phyloP scores from a whole-genome alignment of 2,888 invertebrate species.

The Ophion ellenae region DNA sequence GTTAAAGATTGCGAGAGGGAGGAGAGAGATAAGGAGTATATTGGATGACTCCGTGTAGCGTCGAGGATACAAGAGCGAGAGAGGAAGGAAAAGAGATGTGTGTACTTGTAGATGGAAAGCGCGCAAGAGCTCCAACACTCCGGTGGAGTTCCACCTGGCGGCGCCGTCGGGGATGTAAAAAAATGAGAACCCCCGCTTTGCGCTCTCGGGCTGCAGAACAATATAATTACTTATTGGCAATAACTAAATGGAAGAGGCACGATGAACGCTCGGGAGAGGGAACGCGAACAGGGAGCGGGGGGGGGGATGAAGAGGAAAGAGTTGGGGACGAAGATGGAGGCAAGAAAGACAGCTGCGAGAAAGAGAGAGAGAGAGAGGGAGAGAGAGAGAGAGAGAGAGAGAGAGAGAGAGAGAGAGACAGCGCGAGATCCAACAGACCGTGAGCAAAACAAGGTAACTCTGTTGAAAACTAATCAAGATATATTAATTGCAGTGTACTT shows the following conservation, averaged over 20 bases:
- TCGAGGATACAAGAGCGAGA: slow-evolving; percentile 23
- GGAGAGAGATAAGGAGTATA: slow-evolving; percentile 28
- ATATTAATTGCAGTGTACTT: slow-evolving; percentile 81
- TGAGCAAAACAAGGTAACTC: slow-evolving; percentile 74
- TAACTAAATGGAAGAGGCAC: slow-evolving; percentile 73
- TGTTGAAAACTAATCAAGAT: slow-evolving; percentile 81
- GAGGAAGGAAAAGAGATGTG: slow-evolving; percentile 9
- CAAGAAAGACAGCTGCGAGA: slow-evolving; percentile 49
- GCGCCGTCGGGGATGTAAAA: slow-evolving; percentile 69
- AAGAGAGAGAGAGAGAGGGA: slow-evolving; percentile 38
- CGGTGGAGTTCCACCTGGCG: slow-evolving; percentile 63
- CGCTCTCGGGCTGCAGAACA: slow-evolving; percentile 67
- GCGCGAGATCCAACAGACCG: slow-evolving; percentile 59
- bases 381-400: slow-evolving; percentile 25
- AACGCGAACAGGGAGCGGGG: slow-evolving; percentile 8
- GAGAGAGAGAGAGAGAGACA: slow-evolving; percentile 37
- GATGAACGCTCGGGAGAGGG: slow-evolving; percentile 43
- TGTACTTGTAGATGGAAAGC: slow-evolving; percentile 33
- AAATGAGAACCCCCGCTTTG: slow-evolving; percentile 67
- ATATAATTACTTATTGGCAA: slow-evolving; percentile 76
- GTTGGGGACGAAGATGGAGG: slow-evolving; percentile 43
- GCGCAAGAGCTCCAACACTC: slow-evolving; percentile 8
- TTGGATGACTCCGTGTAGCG: slow-evolving; percentile 48
- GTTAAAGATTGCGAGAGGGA: slow-evolving; percentile 44
- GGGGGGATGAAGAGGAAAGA: slow-evolving; percentile 31